Percentiles rank a stretch among this genome's conserved stretches.
These are phyloP conservation scores for Ferdinandea cuprea DNA, from an alignment of 2,888 invertebrate genomes.

Conservation along the genomic window DNA sequence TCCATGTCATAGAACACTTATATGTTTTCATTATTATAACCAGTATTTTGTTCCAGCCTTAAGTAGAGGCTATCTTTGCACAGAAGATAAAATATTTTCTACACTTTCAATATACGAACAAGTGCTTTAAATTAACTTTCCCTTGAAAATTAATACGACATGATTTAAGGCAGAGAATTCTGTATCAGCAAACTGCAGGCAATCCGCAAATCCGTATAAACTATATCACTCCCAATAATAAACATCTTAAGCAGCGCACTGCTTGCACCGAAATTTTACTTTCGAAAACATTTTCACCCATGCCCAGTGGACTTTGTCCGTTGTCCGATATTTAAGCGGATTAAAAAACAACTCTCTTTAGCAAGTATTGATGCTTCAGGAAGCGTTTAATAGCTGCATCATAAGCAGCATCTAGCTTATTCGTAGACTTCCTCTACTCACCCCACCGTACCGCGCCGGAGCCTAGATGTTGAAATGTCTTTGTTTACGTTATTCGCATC, in stretches of 20 bases:
- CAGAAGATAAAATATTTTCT: constrained; percentile 7
- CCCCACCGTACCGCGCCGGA: constrained; percentile 16
- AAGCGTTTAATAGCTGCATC: constrained; percentile 63
- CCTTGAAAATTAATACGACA: constrained; percentile 6
- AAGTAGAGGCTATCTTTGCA: neutral
- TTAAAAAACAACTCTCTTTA: constrained; percentile 44
- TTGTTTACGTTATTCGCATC: constrained; percentile 70
- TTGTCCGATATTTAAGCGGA: constrained; percentile 59
- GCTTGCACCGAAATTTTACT: neutral
- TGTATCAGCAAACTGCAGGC: neutral
- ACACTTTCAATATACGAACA: neutral
- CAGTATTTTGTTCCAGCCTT: too few relatives aligned
- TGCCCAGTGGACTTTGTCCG: constrained; percentile 33
- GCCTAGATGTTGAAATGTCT: constrained; percentile 67
- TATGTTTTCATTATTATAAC: too few relatives aligned
- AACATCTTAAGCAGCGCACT: constrained; percentile 36
- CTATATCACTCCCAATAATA: constrained; percentile 5
- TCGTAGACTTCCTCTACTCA: constrained; percentile 8
- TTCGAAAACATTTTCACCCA: constrained; percentile 27
- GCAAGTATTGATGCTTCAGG: constrained; percentile 50
- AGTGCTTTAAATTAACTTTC: neutral
- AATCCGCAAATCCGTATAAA: neutral
- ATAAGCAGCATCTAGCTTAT: constrained; percentile 58
- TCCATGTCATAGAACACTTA: too few relatives aligned
- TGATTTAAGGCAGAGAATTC: constrained; percentile 7